Percentiles rank a stretch among this genome's conserved stretches.
Evolutionary conservation across 2,797 vertebrate species (phyloP).

Genomic region (Lateolabrax maculatus): DNA sequence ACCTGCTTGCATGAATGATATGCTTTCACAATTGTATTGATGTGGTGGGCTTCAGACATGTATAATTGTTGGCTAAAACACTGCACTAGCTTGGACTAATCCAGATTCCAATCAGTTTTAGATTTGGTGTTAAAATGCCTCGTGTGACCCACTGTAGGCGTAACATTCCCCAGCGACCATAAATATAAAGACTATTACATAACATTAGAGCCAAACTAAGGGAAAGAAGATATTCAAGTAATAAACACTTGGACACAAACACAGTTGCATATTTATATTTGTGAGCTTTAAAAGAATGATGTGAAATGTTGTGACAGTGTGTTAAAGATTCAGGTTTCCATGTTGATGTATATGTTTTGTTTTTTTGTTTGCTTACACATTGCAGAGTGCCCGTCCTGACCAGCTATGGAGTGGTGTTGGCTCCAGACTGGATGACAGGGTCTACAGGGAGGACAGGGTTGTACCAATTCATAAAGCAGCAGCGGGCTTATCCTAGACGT

Average conservation of each 20-base stretch:
- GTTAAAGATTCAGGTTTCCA: not conserved
- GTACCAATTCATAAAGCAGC: conserved; percentile 54
- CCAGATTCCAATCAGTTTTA: not conserved
- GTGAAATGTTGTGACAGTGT: not conserved
- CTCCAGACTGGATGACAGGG: conserved; percentile 88
- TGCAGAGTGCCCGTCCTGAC: conserved; percentile 56
- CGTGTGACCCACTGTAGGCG: not conserved
- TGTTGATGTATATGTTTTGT: conserved; percentile 8
- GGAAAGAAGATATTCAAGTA: not conserved
- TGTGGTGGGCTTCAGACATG: not conserved
- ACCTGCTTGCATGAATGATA: not conserved
- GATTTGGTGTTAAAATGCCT: not conserved
- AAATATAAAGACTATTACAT: not conserved
- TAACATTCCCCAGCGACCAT: not conserved
- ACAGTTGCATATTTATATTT: not conserved
- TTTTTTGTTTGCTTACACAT: conserved; percentile 44
- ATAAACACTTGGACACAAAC: not conserved
- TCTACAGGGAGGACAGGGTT: conserved; percentile 74
- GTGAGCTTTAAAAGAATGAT: not conserved
- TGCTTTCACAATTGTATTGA: not conserved
- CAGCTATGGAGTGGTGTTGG: conserved; percentile 84
- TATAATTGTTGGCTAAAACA: not conserved
- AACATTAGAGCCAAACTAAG: not conserved
- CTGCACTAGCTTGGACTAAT: not conserved
- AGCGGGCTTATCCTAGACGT: conserved; percentile 35